phyloP scores from a whole-genome alignment of 2,113 vertebrate genomes.

The Lepus europaeus region DNA sequence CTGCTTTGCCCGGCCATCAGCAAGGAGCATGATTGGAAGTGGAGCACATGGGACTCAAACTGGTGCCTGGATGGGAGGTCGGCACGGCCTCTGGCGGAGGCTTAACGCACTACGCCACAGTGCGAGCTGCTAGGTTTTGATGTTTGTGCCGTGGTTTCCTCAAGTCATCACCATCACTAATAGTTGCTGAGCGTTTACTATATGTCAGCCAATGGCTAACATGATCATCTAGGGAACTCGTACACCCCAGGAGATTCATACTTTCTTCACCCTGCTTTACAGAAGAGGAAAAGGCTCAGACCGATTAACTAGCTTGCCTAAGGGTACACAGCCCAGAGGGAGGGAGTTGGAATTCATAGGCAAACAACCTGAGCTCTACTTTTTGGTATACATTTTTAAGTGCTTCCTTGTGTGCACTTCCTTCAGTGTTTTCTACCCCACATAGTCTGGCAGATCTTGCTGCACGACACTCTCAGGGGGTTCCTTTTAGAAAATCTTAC shows the following conservation, averaged over 20 bases:
- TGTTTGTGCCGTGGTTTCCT: not conserved
- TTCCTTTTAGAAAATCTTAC: not conserved
- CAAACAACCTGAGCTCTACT: not conserved
- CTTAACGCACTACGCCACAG: too few relatives aligned
- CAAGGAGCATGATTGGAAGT: too few relatives aligned
- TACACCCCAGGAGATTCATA: not conserved
- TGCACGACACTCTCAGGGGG: not conserved
- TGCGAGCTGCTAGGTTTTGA: too few relatives aligned
- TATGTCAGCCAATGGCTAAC: rapidly evolving
- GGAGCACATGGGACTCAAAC: too few relatives aligned
- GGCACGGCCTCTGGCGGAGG: too few relatives aligned
- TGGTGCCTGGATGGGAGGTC: too few relatives aligned
- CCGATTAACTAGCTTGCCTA: not conserved
- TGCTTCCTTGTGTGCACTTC: not conserved
- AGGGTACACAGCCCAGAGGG: not conserved
- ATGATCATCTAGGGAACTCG: too few relatives aligned
- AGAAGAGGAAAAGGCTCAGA: not conserved
- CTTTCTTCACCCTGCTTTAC: not conserved
- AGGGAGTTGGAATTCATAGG: not conserved
- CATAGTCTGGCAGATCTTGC: not conserved
- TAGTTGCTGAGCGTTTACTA: not conserved
- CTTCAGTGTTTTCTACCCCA: not conserved
- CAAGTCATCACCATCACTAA: not conserved
- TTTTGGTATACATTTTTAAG: not conserved
- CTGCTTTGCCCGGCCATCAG: too few relatives aligned